Conservation (phyloP, 2,113 vertebrate species). For the Ptilorrhoa leucosticta region DNA sequence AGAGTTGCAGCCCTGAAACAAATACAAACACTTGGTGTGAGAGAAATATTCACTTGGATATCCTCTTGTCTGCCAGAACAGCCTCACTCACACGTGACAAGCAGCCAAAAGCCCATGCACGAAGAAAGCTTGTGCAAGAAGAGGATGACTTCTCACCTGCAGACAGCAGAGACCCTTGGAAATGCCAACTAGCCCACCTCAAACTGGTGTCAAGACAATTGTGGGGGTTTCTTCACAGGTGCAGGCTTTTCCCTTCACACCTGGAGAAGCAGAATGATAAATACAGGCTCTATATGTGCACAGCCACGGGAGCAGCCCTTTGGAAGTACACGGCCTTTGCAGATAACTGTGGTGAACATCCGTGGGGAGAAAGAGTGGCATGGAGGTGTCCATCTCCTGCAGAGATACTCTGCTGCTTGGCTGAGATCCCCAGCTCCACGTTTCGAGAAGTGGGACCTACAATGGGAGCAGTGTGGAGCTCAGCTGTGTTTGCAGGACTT, state of each 20-base stretch:
- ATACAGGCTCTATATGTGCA: fast-evolving
- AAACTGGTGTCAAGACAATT: neutral
- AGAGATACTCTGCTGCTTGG: neutral
- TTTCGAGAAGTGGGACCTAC: conserved; percentile 13
- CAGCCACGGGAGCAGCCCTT: fast-evolving
- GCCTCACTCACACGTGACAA: fast-evolving
- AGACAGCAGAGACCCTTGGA: neutral
- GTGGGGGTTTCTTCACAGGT: neutral
- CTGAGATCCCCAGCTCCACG: neutral
- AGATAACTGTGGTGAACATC: neutral
- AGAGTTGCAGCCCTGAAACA: neutral
- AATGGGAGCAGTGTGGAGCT: conserved; percentile 67
- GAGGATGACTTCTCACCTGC: neutral
- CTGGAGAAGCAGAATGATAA: neutral
- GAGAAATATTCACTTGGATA: neutral
- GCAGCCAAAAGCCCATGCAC: neutral
- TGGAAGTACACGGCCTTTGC: neutral
- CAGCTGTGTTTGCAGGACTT: conserved; percentile 62
- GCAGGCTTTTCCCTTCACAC: neutral
- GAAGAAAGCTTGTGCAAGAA: neutral
- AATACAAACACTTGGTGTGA: neutral
- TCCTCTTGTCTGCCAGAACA: neutral
- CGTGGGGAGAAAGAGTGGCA: neutral
- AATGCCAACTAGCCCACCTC: neutral
- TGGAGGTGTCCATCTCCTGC: neutral